A percentile compares a stretch with the other conserved stretches of the same genome.
Evolutionary conservation across 1,140 invertebrate genomes (phyloP).

Genomic region (Leptinotarsa lineolata): DNA sequence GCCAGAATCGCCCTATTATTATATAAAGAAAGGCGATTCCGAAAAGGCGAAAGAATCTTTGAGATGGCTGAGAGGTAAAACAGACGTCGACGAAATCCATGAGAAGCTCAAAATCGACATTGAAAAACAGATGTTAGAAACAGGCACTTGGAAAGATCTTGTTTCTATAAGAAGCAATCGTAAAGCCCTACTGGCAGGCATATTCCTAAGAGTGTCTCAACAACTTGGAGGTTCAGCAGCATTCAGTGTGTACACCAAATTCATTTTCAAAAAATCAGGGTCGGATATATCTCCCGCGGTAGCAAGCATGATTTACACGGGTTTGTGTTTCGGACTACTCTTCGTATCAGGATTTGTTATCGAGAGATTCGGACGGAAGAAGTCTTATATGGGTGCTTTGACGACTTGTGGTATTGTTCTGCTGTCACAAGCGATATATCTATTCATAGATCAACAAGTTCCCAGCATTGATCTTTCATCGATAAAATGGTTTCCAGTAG

Average conservation of each 20-base stretch:
- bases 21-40: slow-evolving; percentile 20
- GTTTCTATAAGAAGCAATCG: slow-evolving; percentile 37
- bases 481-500: slow-evolving; percentile 46
- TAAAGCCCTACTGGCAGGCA: slow-evolving; percentile 32
- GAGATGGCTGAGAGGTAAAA: slow-evolving; percentile 32
- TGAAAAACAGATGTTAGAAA: slow-evolving; percentile 40
- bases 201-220: slow-evolving; percentile 35
- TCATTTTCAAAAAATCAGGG: slow-evolving; percentile 39
- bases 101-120: slow-evolving; percentile 35
- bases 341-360: slow-evolving; percentile 54
- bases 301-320: slow-evolving; percentile 11
- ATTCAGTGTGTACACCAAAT: slow-evolving; percentile 38
- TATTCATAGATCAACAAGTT: slow-evolving; percentile 30
- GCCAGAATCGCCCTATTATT: slow-evolving; percentile 52
- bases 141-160: slow-evolving; percentile 49
- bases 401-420: slow-evolving; percentile 34
- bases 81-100: slow-evolving; percentile 41
- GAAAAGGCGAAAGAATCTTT: slow-evolving; percentile 59
- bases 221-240: slow-evolving; percentile 39
- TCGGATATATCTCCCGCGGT: slow-evolving; percentile 21
- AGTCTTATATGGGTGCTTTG: slow-evolving; percentile 36
- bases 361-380: slow-evolving; percentile 33
- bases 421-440: slow-evolving; percentile 59
- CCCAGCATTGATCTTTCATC: slow-evolving; percentile 43
- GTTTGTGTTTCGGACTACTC: slow-evolving; percentile 69